Evolutionary conservation across 2,797 vertebrate species (phyloP).

Genomic region (Falco cherrug): DNA sequence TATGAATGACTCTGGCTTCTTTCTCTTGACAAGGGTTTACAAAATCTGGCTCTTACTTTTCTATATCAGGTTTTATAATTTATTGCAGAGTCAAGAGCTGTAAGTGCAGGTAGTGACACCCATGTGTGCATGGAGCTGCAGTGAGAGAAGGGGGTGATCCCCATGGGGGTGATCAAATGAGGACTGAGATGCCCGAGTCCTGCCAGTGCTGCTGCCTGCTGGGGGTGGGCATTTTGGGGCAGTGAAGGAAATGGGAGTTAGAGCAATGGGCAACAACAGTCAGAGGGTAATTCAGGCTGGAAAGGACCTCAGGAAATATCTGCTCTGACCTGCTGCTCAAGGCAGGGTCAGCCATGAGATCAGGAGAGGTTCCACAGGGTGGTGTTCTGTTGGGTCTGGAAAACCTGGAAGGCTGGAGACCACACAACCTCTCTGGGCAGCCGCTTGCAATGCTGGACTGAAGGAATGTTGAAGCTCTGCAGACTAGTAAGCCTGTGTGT

Average conservation of each 20-base stretch:
- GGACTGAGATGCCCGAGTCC: neutral
- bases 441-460: neutral
- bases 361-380: neutral
- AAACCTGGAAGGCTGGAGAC: neutral
- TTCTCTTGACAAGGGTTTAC: neutral
- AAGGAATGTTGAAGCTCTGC: neutral
- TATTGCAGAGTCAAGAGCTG: neutral
- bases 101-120: rapidly evolving
- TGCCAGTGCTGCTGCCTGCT: neutral
- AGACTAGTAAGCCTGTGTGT: neutral
- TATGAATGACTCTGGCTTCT: neutral
- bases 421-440: rapidly evolving
- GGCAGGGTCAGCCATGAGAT: neutral
- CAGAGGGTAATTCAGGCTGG: neutral
- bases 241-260: neutral
- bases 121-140: neutral
- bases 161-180: neutral
- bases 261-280: neutral
- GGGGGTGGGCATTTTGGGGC: neutral
- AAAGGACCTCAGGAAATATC: neutral
- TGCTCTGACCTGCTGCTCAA: neutral
- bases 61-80: neutral
- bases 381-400: neutral
- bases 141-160: neutral
- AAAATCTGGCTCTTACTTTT: neutral